Evolutionary conservation across 2,113 vertebrate genomes (phyloP), one percentile per base, ranked within the genome.

Genomic region (Calidris pugnax): DNA sequence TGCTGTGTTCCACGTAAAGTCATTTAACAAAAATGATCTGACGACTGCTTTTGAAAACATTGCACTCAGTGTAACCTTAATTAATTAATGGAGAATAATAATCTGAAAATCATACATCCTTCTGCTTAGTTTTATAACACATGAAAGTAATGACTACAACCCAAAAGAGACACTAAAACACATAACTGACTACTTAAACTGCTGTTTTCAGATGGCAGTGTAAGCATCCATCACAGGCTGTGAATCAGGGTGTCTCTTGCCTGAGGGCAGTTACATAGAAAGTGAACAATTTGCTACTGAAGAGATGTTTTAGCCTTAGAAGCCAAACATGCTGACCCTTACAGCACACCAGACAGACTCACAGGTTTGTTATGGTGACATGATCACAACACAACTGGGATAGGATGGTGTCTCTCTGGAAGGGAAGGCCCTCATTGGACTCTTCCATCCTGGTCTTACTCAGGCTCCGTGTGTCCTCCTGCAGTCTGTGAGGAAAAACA

Each of bases 331-430:
- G 43, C 19, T 6, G 63, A 53, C 32, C 53, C 69, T 81, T 23
- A 30, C 7, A 90, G 64, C 62, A 28, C 50, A 12, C 8, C 62
- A 43, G 27, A 4, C 24, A 64, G 95, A 98, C 98, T 98, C 97
- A 98, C 98, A 97, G 62, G 67, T 89, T 96, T 68, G 95, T 75
- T n/a, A 91, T 3, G 64, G 86, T 77, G 95, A 63, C 5, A 19
- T 12, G 72, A 59, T 27, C 84, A 21, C 72, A 80, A 92, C 78
- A 90, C 45, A 84, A 35, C 74, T 89, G n/a, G 20, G 84, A 24
- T 5, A 94, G 62, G 50, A 95, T n/a, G 15, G 41, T 10, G 59
- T 66, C 89, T 78, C 81, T 92, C 68, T 51, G 93, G 33, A 30
- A 6, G 47, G 63, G 43, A 73, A 90, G 16, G 33, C 60, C 35